These are phyloP conservation scores for Zaprionus africanus DNA, from an alignment of 1,140 invertebrate genomes.

Conservation along the genomic window DNA sequence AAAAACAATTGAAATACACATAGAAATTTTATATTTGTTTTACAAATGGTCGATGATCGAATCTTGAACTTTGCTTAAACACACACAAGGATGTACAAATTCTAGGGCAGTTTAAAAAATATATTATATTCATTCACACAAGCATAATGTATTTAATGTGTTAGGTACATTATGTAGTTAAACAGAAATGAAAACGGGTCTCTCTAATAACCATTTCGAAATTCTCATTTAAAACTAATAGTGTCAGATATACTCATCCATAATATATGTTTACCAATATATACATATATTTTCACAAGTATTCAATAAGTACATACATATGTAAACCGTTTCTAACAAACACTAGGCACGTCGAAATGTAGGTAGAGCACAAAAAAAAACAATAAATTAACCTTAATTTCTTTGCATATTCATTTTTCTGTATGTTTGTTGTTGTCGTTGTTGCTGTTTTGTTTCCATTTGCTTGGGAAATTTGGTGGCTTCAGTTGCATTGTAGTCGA, in stretches of 20 bases:
- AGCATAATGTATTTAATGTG: constrained; percentile 17
- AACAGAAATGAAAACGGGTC: constrained; percentile 34
- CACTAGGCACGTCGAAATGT: constrained; percentile 80
- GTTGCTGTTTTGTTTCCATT: constrained; percentile 71
- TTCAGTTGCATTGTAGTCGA: constrained; percentile 73
- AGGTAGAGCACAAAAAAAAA: constrained; percentile 75
- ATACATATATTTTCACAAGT: constrained; percentile 51
- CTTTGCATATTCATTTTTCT: constrained; percentile 1
- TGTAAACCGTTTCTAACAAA: constrained; percentile 80
- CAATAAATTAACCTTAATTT: constrained; percentile 40
- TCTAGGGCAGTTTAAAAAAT: constrained; percentile 54
- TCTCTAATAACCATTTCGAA: constrained; percentile 39
- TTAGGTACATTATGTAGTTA: constrained; percentile 35
- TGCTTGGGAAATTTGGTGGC: constrained; percentile 74
- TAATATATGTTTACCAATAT: constrained; percentile 56
- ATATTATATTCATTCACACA: constrained; percentile 30
- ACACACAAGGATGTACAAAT: constrained; percentile 50
- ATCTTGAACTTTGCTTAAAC: constrained; percentile 69
- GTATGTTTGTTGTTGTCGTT: constrained; percentile 20
- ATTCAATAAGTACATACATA: constrained; percentile 53
- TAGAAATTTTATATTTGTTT: constrained; percentile 46
- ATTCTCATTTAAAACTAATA: constrained; percentile 63
- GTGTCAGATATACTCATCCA: constrained; percentile 58
- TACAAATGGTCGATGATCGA: constrained; percentile 53
- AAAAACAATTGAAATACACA: constrained; percentile 59